Evolutionary conservation across 2,113 vertebrate species (phyloP), one percentile per base, ranked within the genome.

Genomic region (Triplophysa tibetana): DNA sequence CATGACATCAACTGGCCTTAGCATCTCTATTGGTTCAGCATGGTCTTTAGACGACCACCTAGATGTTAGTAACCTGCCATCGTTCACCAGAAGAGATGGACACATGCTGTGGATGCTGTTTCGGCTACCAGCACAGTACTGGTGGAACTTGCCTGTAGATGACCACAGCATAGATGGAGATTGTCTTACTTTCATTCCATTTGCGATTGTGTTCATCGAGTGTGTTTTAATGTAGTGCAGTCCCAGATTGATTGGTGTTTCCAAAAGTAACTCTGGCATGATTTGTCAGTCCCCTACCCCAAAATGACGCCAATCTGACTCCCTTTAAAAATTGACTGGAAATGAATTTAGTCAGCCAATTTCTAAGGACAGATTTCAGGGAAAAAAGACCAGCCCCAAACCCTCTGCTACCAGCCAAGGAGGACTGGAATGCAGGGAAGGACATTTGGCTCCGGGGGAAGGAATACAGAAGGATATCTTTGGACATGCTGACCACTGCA

Each of bases 81-180:
- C 67, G 52, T 38, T 65, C 52, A 41, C 65, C 58, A 70, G 60
- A 54, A 79, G 33, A 54, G 45, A 62, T 65, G 48, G 56, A 78
- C 69, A 48, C 62, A 16, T 78, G 52, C 76, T 68, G 38, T 64
- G 48, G 52, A 16, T 78, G 52, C 64, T 68, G 38, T 64, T 38
- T 41, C 33, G 60, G 61, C 69, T 61, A 60, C 29, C 23, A 73
- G n/a, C 45, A 11, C 69, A 38, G 50, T 26, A n/a, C 38, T 21
- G 69, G 16, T 58, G n/a, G 56, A 76, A 78, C 72, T 66, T 85
- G 68, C 76, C 77, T 84, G 75, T 82, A 84, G 62, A 85, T 66
- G 69, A 43, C 21, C 13, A 50, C 69, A 64, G 69, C 61, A 43
- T 70, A 66, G 80, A 83, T 86, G 23, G 75, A 80, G 26, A n/a